Base-by-base conservation (phyloP, 2,888 invertebrate genomes). In the Drosophila kambysellisi region DNA sequence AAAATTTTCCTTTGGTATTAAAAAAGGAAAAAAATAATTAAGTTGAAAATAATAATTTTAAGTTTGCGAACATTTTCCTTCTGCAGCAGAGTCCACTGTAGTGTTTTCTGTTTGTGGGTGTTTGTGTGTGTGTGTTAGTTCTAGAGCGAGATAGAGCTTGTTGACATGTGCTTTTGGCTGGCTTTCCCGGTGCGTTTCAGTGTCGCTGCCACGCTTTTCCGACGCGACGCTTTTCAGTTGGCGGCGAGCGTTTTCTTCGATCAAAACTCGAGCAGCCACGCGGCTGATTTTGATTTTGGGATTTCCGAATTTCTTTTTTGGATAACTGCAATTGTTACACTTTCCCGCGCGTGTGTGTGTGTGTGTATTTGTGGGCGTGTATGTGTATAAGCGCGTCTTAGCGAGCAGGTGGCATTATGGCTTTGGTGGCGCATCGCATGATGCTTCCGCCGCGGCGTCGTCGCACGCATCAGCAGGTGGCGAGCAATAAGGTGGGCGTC, bases 381-480 rank as follows among this genome's bases (percentile, higher is more conserved):
- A 25, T n/a, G 32, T 48, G 35, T 17, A 32, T 17, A 30, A 43
- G 57, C 41, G 41, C 51, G 37, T 3, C 32, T 7, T 15, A n/a
- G 48, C 48, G 11, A 52, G 29, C 20, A 15, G 51, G 25, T 52
- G 60, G 43, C 29, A 76, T 61, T 53, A 92, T 92, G 92, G 88
- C 92, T 70, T 71, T 92, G 54, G 84, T 92, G 66, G 91, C 92
- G 51, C 92, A 92, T 75, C 91, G 92, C 11, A 91, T 92, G 92
- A 91, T 92, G 85, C 74, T 91, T 81, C 85, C 90, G 30, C 30
- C 74, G 53, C 87, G 87, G 51, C 70, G 73, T 41, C 84, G 83
- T 8, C 83, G 79, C 58, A 78, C 79, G 3, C 87, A 84, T 60
- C 82, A 88, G 74, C 81, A 83, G 60, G 70, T 88, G 70, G 89